Base-by-base conservation (phyloP, 35 echinoderm and acorn worm species). In the Strongylocentrotus purpuratus region DNA sequence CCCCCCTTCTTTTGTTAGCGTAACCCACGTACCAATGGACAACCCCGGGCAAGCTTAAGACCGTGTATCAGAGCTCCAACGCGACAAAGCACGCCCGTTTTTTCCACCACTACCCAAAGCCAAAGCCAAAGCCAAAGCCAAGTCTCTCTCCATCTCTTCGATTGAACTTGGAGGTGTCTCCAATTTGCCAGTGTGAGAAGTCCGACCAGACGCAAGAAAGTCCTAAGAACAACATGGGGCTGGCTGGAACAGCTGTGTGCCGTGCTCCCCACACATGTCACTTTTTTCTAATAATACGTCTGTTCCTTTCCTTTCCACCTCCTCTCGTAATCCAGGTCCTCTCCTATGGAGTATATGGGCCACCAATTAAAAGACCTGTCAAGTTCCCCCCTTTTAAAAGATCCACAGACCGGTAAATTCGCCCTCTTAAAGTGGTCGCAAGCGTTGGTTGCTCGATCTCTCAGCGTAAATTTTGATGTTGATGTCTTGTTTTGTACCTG, bases 221-320 rank as follows among this genome's bases (percentile, higher is more conserved):
- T 93, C 46, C 0, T n/a, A 89, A 89, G 87, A 89, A 89, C 87
- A 89, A 89, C 87, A 89, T 45, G 32, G 45, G 32, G 0, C n/a
- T 89, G 87, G 87, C 33, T 89, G 33, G 65, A 93, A 93, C 91
- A 93, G 91, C 91, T 93, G 91, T 93, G 48, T 48, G 91, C 46
- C 91, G 91, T 50, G 28, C 45, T 18, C 87, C 87, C 1, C 33
- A 46, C 91, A 58, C 91, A 93, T 93, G 91, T 47, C 91, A 93
- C 91, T 31, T 31, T 31, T 0, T 25, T 89, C 87, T 59, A 31
- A 89, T 89, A 18, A 89, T 89, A 45, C 87, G 87, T 89, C 87
- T 89, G 87, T 89, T 89, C 45, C 87, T 91, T 33, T 91, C 89
- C 89, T 7, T 7, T 22, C 52, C 52, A 11, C 65, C 18, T 22